Conservation (phyloP, 2,888 invertebrate genomes). For the Sarcophaga variegata region DNA sequence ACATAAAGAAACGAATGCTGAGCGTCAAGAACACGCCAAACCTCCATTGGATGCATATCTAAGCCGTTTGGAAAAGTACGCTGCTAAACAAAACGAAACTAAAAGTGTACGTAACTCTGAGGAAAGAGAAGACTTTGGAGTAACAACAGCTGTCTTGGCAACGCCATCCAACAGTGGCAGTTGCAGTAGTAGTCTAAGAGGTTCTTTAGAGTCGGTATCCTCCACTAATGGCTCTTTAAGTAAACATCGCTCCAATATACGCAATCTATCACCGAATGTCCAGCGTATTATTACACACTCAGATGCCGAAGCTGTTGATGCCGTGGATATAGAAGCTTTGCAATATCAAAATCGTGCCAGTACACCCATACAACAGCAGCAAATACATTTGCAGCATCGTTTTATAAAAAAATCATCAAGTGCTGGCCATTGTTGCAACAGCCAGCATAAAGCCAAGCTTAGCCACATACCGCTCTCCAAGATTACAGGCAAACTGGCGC, state of each 20-base stretch:
- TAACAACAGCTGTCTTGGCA: conserved; percentile 44
- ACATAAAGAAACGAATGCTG: conserved; percentile 5
- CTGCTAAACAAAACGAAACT: conserved; percentile 48
- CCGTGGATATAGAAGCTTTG: conserved; percentile 77
- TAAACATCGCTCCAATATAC: conserved; percentile 78
- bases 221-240: conserved; percentile 46
- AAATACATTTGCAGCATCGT: conserved; percentile 56
- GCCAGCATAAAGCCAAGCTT: conserved; percentile 73
- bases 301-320: conserved; percentile 80
- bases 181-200: conserved; percentile 69
- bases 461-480: conserved; percentile 80
- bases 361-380: conserved; percentile 72
- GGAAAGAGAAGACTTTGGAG: conserved; percentile 56
- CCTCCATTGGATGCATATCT: conserved; percentile 59
- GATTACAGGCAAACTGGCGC: conserved; percentile 80
- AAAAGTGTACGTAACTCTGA: conserved; percentile 29
- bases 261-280: conserved; percentile 82
- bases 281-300: conserved; percentile 84
- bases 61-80: conserved; percentile 60
- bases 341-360: conserved; percentile 73
- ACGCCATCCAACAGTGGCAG: conserved; percentile 71
- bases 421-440: conserved; percentile 1
- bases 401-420: conserved; percentile 72
- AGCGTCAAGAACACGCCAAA: conserved; percentile 24
- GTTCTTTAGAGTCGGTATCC: conserved; percentile 62